Evolutionary conservation across 2,888 invertebrate species (phyloP), one percentile per base, ranked within the genome.

Genomic region (Heliconius charithonia): DNA sequence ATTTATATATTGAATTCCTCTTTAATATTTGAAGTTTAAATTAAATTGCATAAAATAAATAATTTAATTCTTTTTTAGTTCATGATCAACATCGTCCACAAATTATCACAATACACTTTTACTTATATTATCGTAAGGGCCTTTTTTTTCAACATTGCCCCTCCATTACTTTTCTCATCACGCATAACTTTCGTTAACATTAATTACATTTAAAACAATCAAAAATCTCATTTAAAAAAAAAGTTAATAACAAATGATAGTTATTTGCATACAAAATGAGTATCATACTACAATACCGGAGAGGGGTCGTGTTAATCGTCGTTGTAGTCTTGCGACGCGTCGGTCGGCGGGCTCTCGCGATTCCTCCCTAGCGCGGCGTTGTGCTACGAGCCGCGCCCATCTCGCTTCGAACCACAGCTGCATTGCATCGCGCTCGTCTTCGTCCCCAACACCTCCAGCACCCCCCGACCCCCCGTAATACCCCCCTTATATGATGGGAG

Each of bases 401-500:
- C 93, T 88, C 73, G 92, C 93, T 83, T 93, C 93, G 86, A 93
- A 93, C 93, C 93, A 93, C 51, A 93, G 87, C 88, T 92, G 93
- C 93, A 93, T 92, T 3, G 92, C 92, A 83, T 92, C 93, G 0
- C 93, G 89, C 83, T 93, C 93, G 83, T 92, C 93, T 74, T 86
- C 88, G 83, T 91, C 92, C 45, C 85, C 85, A 45, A 82, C 83
- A 73, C 82, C 80, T 45, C 84, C 81, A 41, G 27, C 70, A 27
- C 59, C 32, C 25, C 32, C 69, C 29, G 51, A 56, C 66, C 51
- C 71, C 71, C 51, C 65, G 41, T 67, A 67, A 67, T 25, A 41
- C 37, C 37, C 67, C 37, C 75, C 75, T 75, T 75, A 29, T 29
- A 9, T 37, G 32, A 32, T 59, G n/a, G 32, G 32, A 59, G 37